Evolutionary conservation across 2,888 invertebrate genomes (phyloP).

Genomic region (Cistogaster globosa): DNA sequence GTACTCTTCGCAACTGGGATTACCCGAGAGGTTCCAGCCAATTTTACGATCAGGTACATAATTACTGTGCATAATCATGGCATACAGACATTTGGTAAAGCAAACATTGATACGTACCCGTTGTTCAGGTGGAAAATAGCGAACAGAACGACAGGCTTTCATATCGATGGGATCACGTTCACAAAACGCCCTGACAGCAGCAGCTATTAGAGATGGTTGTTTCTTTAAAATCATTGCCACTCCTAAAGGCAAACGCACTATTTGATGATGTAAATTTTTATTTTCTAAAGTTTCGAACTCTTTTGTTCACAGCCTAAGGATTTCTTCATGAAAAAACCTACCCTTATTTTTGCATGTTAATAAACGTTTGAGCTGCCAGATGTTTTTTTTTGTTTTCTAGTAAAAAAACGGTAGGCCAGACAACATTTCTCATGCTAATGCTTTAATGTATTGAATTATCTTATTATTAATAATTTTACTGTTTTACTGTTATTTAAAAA

Average conservation of each 20-base stretch:
- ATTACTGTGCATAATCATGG: conserved; percentile 92
- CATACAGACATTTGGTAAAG: conserved; percentile 96
- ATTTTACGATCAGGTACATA: conserved; percentile 90
- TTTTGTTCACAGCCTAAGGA: too few species aligned
- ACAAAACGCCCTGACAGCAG: conserved; percentile 93
- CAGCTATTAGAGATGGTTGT: conserved; percentile 90
- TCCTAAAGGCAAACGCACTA: conserved; percentile 90
- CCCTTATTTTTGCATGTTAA: too few species aligned
- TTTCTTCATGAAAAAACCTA: too few species aligned
- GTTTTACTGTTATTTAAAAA: too few species aligned
- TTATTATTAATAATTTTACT: too few species aligned
- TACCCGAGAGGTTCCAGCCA: conserved; percentile 89
- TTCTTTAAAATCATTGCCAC: conserved; percentile 91
- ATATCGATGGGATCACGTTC: conserved; percentile 91
- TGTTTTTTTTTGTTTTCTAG: too few species aligned
- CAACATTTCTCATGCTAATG: too few species aligned
- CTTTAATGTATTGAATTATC: too few species aligned
- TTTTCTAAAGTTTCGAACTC: conserved; percentile 84
- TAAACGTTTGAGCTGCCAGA: too few species aligned
- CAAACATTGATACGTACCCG: conserved; percentile 89
- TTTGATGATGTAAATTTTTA: conserved; percentile 87
- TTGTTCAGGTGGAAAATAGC: conserved; percentile 91
- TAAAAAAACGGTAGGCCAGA: too few species aligned
- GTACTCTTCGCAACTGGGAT: conserved; percentile 84
- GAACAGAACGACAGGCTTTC: conserved; percentile 92